Evolutionary conservation across 2,113 vertebrate species (phyloP).

Genomic region (Arvicanthis niloticus): DNA sequence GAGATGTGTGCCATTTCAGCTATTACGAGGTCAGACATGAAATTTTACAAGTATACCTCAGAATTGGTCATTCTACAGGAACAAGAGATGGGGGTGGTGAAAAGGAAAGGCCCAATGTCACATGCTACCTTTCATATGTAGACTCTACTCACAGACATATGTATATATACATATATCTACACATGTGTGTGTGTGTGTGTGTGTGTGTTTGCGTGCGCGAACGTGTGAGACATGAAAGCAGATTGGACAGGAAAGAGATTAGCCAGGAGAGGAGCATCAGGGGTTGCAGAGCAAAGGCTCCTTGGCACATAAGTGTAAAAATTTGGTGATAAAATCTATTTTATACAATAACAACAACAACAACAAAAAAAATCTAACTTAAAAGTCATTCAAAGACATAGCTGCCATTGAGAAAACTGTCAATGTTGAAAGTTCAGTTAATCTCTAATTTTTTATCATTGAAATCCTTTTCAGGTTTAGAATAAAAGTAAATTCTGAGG

Average conservation of each 20-base stretch:
- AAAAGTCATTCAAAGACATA: slow-evolving; percentile 49
- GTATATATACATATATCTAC: not conserved
- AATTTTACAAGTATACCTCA: slow-evolving; percentile 68
- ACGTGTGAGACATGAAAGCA: not conserved
- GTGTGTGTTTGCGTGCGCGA: not conserved
- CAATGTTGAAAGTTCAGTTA: slow-evolving; percentile 78
- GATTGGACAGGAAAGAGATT: not conserved
- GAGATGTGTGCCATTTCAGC: slow-evolving; percentile 31
- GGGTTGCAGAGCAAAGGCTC: not conserved
- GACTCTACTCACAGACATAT: not conserved
- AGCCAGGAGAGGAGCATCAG: fast-evolving
- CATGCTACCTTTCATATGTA: not conserved
- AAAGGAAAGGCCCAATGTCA: not conserved
- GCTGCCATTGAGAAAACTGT: slow-evolving; percentile 68
- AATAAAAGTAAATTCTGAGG: slow-evolving; percentile 56
- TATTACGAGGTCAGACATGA: slow-evolving; percentile 61
- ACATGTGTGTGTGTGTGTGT: not conserved
- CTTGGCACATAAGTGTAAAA: not conserved
- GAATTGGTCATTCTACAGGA: slow-evolving; percentile 6
- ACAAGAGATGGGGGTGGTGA: not conserved
- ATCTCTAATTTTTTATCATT: slow-evolving; percentile 73
- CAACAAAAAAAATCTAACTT: not conserved
- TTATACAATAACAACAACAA: not conserved
- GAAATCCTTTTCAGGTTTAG: slow-evolving; percentile 72
- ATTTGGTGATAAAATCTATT: not conserved